phyloP scores from a whole-genome alignment of 2,797 vertebrate genomes.

The Acanthurus tractus region DNA sequence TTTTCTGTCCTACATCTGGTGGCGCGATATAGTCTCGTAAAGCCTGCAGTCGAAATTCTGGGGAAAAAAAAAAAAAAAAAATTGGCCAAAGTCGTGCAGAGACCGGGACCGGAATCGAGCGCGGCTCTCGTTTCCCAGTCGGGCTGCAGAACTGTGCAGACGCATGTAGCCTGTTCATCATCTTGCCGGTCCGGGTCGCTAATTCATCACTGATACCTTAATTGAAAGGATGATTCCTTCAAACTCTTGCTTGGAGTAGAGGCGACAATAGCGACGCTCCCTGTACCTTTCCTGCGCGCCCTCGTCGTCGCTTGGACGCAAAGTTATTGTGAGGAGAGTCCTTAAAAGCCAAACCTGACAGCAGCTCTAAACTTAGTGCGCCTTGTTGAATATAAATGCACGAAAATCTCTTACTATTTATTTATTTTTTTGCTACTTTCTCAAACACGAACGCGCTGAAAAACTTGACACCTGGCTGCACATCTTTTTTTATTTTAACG shows the following conservation, averaged over 20 bases:
- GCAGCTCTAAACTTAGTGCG: neutral
- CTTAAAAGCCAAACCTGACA: neutral
- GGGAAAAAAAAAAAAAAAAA: neutral
- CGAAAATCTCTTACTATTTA: neutral
- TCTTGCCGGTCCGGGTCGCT: conserved; percentile 19
- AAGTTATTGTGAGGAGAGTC: conserved; percentile 36
- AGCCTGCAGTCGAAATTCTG: conserved; percentile 28
- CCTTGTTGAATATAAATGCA: neutral
- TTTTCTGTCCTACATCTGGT: too few relatives aligned
- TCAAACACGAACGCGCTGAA: neutral
- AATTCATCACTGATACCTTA: conserved; percentile 32
- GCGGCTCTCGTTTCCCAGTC: conserved; percentile 17
- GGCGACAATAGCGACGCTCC: conserved; percentile 2
- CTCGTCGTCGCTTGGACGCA: conserved; percentile 29
- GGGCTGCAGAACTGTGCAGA: conserved; percentile 40
- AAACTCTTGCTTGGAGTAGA: conserved; percentile 17
- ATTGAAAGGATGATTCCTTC: conserved; percentile 47
- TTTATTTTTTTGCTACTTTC: neutral
- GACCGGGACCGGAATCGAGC: conserved; percentile 3
- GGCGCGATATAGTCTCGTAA: too few relatives aligned
- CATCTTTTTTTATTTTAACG: neutral
- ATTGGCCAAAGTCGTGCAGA: conserved; percentile 37
- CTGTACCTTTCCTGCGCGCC: conserved; percentile 7
- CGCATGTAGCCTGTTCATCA: conserved; percentile 37
- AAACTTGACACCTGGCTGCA: neutral